Base-by-base conservation (phyloP, 1,140 invertebrate species). In the Thereuonema tuberculata region DNA sequence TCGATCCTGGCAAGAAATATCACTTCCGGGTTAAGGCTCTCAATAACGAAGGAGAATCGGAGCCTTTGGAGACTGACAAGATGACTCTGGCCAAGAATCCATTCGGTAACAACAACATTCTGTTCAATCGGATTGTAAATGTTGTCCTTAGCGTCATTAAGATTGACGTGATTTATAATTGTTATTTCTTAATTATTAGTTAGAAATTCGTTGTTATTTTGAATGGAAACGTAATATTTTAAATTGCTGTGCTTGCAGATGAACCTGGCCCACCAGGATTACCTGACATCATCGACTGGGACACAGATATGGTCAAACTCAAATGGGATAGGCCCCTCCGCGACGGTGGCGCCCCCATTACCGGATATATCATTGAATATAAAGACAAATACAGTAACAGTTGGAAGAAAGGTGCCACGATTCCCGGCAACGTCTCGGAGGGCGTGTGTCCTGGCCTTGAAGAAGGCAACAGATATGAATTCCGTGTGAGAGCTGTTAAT, bases 291-390 rank as follows among this genome's bases (percentile, higher is more conserved):
- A 80, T 86, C 59, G 93, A 96, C 70, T 98, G 87, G 81, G 87
- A 94, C 70, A 87, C 93, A 69, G 87, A 89, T 69, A 87, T 86
- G 65, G 92, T 91, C 0, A 88, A 93, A 72, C 76, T 99, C 0
- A 92, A 93, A 69, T 99, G 96, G 96, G 93, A 98, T 64, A 84
- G 84, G 57, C 96, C 96, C 20, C 82, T 89, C 61, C 80, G 88
- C 67, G 95, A 99, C 78, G 95, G 95, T 31, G 96, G 96, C 14
- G 89, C 94, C 46, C 91, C 93, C 2, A 94, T 99, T 66, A 93
- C 87, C 5, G 77, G 90, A 66, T 99, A 98, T 70, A 81, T 98
- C 52, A 88, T 99, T 67, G 88, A 93, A 75, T 84, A 84, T 73
- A 84, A 84, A 67, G 84, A 86, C 52, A 89, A 86, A 72, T 84